phyloP scores from a whole-genome alignment of 2,888 invertebrate genomes.

The Polydesmus complanatus region DNA sequence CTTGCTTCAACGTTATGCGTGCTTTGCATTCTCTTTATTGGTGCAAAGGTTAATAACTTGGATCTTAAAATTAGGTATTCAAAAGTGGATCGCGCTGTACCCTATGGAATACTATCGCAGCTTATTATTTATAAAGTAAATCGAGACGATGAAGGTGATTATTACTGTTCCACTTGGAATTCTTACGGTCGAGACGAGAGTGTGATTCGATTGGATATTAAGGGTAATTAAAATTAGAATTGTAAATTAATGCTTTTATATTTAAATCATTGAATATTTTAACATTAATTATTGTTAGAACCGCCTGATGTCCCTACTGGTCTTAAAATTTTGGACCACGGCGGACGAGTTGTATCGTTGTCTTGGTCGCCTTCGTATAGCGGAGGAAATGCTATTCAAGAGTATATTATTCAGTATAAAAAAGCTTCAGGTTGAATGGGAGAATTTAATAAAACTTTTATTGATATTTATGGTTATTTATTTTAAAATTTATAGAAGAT shows the following conservation, averaged over 20 bases:
- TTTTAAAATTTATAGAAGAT: slow-evolving; percentile 18
- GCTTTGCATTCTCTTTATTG: too few relatives aligned
- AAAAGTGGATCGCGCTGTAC: slow-evolving; percentile 7
- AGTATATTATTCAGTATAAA: slow-evolving; percentile 18
- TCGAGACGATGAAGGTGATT: slow-evolving; percentile 12
- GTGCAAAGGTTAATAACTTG: background rate
- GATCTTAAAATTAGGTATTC: background rate
- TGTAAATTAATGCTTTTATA: background rate
- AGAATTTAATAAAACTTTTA: background rate
- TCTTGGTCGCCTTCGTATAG: slow-evolving; percentile 15
- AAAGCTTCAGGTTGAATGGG: slow-evolving; percentile 14
- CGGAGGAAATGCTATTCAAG: slow-evolving; percentile 10
- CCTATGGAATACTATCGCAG: slow-evolving; percentile 13
- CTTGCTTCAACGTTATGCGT: too few relatives aligned
- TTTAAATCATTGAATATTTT: background rate
- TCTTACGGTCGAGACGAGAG: slow-evolving; percentile 13
- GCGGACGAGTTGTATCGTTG: slow-evolving; percentile 14
- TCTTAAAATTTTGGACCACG: slow-evolving; percentile 16
- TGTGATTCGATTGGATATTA: slow-evolving; percentile 9
- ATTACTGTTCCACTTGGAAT: slow-evolving; percentile 13
- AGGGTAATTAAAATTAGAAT: background rate
- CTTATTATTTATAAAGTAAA: slow-evolving; percentile 8
- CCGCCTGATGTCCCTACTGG: slow-evolving; percentile 18
- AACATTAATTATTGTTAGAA: slow-evolving; percentile 7
- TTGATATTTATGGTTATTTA: too few relatives aligned